These are phyloP conservation scores for Chiloscyllium plagiosum DNA, from an alignment of 2,113 vertebrate genomes.

Conservation along the genomic window DNA sequence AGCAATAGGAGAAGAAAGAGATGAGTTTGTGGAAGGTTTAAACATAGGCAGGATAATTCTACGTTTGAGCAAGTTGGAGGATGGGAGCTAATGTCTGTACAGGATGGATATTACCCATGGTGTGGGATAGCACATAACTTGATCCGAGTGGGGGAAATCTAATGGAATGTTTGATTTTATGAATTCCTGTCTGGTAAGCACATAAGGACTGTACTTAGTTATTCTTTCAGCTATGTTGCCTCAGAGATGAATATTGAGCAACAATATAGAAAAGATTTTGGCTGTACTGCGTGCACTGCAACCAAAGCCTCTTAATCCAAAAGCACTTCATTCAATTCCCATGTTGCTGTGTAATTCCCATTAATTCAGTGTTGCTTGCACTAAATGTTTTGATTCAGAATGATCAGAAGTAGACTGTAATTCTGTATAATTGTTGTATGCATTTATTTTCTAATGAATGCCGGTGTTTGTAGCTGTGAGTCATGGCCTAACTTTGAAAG, in stretches of 20 bases:
- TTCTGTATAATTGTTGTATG: neutral
- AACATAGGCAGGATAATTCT: neutral
- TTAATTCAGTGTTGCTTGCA: neutral
- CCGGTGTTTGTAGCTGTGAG: neutral
- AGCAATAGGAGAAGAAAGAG: neutral
- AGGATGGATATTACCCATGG: too few species aligned
- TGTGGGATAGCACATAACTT: neutral
- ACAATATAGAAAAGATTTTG: too few species aligned
- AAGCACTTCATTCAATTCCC: neutral
- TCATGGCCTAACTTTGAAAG: neutral
- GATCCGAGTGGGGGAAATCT: neutral
- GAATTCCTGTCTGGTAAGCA: neutral
- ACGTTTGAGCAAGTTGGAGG: neutral
- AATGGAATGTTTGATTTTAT: neutral
- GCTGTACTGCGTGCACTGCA: neutral
- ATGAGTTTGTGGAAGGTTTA: neutral
- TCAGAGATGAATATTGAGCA: too few species aligned
- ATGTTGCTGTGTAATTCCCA: neutral
- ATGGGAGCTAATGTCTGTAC: neutral
- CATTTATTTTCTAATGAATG: neutral
- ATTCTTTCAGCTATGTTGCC: too few species aligned
- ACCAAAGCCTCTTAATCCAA: neutral
- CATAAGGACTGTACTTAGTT: too few species aligned
- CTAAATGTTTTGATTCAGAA: neutral
- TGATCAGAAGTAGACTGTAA: neutral